Conservation (phyloP, 2,797 vertebrate genomes). For the Coreius guichenoti region DNA sequence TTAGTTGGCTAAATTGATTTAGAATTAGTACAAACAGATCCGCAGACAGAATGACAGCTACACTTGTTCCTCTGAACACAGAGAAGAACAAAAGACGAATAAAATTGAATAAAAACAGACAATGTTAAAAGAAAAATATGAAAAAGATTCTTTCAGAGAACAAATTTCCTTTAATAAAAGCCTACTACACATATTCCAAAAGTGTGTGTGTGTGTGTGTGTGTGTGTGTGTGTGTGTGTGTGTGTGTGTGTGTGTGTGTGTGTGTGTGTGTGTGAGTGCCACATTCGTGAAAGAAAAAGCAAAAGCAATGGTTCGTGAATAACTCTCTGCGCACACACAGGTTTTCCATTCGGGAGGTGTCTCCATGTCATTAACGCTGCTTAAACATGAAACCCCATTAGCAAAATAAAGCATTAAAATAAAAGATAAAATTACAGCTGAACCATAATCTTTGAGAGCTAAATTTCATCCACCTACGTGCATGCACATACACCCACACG, state of each 20-base stretch:
- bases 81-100: conserved; percentile 8
- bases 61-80: background rate
- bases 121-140: background rate
- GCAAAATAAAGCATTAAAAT: conserved; percentile 51
- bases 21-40: conserved; percentile 2
- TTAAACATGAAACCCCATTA: conserved; percentile 50
- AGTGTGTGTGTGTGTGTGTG: conserved; percentile 9
- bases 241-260: conserved; percentile 19
- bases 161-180: conserved; percentile 15
- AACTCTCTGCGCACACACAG: conserved; percentile 12
- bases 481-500: background rate
- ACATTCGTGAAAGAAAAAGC: conserved; percentile 13
- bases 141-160: conserved; percentile 5
- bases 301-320: conserved; percentile 24
- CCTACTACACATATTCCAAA: background rate
- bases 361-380: conserved; percentile 48
- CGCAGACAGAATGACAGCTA: conserved; percentile 16
- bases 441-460: conserved; percentile 38
- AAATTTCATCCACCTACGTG: conserved; percentile 48
- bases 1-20: conserved; percentile 27
- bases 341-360: conserved; percentile 43
- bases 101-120: background rate
- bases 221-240: conserved; percentile 7
- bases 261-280: background rate
- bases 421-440: conserved; percentile 49